Evolutionary conservation across 1,140 invertebrate genomes (phyloP), one percentile per base, ranked within the genome.

Genomic region (Chionoecetes opilio): DNA sequence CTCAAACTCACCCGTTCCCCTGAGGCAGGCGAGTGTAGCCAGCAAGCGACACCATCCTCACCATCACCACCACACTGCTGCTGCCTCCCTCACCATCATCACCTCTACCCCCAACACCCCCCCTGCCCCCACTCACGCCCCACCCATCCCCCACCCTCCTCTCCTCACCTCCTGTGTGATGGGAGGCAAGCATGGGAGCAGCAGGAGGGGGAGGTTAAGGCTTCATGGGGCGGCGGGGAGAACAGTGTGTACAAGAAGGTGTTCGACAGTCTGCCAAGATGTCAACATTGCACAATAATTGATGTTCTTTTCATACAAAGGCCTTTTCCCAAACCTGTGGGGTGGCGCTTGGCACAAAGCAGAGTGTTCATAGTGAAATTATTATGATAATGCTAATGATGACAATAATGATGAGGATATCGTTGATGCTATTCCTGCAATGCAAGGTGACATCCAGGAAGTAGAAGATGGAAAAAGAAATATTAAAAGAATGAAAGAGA

Each of bases 21-120:
- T 9, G 46, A 17, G 21, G 46, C 46, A 17, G 46, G 46, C 46
- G 63, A 75, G 63, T 75, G 63, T 75, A n/a, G 63, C 63, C 63
- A 75, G 63, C 63, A 75, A 75, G 63, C 63, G 63, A 75, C 63
- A 75, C 63, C 63, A 75, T 75, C 38, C 38, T 41, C 63, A 75
- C 21, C 63, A 75, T 26, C 63, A 75, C 63, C 63, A 75, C 63
- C 63, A 75, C 63, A 75, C 21, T 75, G 63, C 63, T n/a, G 63
- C 63, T 75, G 63, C 63, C 63, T 75, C 63, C 41, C n/a, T 6
- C 63, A 75, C 63, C 63, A 75, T n/a, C 21, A 75, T n/a, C 63
- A n/a, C 63, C 63, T n/a, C 63, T n/a, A 5, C 21, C 6, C n/a
- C 21, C 53, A 14, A 6, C 53, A n/a, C 63, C 21, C 8, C 26